Evolutionary conservation across 2,113 vertebrate species (phyloP), one percentile per base, ranked within the genome.

Genomic region (Chionomys nivalis): DNA sequence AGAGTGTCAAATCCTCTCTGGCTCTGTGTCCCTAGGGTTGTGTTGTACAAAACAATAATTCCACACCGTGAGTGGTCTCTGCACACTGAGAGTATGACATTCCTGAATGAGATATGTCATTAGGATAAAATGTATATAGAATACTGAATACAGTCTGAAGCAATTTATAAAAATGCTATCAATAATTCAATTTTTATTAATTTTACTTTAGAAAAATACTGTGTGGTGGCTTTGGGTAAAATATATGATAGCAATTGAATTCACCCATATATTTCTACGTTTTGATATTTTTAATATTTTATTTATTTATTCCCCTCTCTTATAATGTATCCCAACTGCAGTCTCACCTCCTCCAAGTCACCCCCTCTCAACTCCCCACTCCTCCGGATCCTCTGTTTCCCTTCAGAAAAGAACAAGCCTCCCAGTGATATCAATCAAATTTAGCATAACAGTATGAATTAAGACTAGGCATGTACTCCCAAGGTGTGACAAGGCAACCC

Each of bases 41-140:
- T 1, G 3, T 79, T 33, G 31, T n/a, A 21, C 16, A 4, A 7
- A 1, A 4, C 1, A 14, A 72, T 12, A 44, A 68, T 9, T 4
- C 11, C 12, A 0, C 3, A 36, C 14, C 13, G 39, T 3, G 6
- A 26, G 6, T 23, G 33, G 21, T 63, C 36, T 16, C 24, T 49
- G 4, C 3, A 7, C 11, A n/a, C 39, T 33, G 76, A 44, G 72
- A 82, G 77, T 49, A 7, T 55, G n/a, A 88, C 63, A 13, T 0
- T 36, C 16, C 23, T 90, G 44, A 47, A 3, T 23, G 36, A 55
- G 68, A 58, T 33, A 13, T 55, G 23, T 66, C 39, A 19, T 2
- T 4, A 94, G n/a, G 19, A 28, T 44, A 65, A 89, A 70, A 65
- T 36, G 21, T 31, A 89, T 44, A 31, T 7, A 2, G 82, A 88